Conservation (phyloP, 2,888 invertebrate genomes). For the Drosophila lacicola region DNA sequence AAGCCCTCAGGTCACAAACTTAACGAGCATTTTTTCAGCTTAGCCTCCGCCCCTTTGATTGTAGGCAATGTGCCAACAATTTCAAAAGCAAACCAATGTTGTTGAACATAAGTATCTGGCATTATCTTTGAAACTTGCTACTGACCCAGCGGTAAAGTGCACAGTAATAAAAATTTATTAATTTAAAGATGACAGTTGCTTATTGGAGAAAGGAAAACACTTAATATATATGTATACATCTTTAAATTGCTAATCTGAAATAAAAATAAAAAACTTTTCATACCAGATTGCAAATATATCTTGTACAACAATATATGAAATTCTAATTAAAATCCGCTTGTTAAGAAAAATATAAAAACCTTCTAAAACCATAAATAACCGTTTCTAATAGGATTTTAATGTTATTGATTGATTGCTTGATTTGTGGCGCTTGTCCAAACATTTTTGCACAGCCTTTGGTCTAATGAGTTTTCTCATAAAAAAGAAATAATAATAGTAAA, state of each 20-base stretch:
- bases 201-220: no score
- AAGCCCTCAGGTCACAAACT: conserved; percentile 69
- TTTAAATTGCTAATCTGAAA: not conserved
- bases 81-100: conserved; percentile 25
- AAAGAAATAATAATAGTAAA: conserved; percentile 38
- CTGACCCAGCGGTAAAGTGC: conserved; percentile 24
- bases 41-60: conserved; percentile 46
- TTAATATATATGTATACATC: no score
- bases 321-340: not conserved
- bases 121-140: conserved; percentile 42
- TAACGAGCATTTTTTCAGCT: conserved; percentile 60
- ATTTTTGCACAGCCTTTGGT: conserved; percentile 15
- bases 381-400: conserved; percentile 54
- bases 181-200: not conserved
- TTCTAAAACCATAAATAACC: conserved; percentile 12
- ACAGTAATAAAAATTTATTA: not conserved
- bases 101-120: conserved; percentile 12
- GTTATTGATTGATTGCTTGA: conserved; percentile 59
- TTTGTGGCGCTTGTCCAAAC: conserved; percentile 34
- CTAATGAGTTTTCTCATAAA: conserved; percentile 62
- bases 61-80: conserved; percentile 34
- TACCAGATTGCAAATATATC: not conserved
- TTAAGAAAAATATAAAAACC: not conserved
- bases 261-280: not conserved
- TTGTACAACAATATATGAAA: not conserved